Percentiles rank a stretch among this genome's conserved stretches.
Evolutionary conservation across 2,888 invertebrate genomes (phyloP).

Genomic region (Tuta absoluta): DNA sequence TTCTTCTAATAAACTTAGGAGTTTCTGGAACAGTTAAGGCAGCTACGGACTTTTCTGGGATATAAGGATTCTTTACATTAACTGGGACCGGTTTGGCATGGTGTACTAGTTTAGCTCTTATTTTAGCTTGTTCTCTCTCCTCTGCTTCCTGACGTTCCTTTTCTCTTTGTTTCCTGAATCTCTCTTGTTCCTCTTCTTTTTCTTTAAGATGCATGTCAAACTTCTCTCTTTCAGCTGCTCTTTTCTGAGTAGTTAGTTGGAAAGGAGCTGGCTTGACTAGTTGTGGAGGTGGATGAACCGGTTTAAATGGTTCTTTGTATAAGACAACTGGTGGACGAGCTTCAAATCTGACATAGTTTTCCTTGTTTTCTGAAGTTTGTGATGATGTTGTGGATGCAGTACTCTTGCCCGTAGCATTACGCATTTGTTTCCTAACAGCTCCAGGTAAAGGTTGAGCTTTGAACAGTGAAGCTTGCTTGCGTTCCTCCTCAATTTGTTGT

Average conservation of each 20-base stretch:
- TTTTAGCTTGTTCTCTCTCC: constrained; percentile 71
- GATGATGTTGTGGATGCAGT: constrained; percentile 60
- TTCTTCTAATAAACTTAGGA: constrained; percentile 77
- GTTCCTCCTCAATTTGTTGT: constrained; percentile 79
- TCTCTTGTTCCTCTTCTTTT: constrained; percentile 77
- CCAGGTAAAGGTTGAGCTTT: constrained; percentile 86
- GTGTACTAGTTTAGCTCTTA: constrained; percentile 81
- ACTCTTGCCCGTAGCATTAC: constrained; percentile 49
- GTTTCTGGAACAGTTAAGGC: constrained; percentile 84
- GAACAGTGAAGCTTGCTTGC: constrained; percentile 83
- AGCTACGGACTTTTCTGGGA: constrained; percentile 74
- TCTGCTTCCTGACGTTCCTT: constrained; percentile 67
- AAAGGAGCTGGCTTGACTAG: constrained; percentile 76
- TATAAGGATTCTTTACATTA: constrained; percentile 62
- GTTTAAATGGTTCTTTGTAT: constrained; percentile 84
- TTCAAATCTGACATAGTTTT: constrained; percentile 76
- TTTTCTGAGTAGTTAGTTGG: constrained; percentile 83
- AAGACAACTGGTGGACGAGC: constrained; percentile 83
- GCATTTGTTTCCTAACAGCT: constrained; percentile 69
- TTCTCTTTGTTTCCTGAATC: constrained; percentile 58
- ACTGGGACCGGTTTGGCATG: constrained; percentile 84
- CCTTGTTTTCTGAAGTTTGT: constrained; percentile 66
- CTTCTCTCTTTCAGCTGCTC: constrained; percentile 82
- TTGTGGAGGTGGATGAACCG: constrained; percentile 73
- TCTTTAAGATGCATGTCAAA: constrained; percentile 81